Evolutionary conservation across 2,888 invertebrate species (phyloP).

Genomic region (Orthosia cruda): DNA sequence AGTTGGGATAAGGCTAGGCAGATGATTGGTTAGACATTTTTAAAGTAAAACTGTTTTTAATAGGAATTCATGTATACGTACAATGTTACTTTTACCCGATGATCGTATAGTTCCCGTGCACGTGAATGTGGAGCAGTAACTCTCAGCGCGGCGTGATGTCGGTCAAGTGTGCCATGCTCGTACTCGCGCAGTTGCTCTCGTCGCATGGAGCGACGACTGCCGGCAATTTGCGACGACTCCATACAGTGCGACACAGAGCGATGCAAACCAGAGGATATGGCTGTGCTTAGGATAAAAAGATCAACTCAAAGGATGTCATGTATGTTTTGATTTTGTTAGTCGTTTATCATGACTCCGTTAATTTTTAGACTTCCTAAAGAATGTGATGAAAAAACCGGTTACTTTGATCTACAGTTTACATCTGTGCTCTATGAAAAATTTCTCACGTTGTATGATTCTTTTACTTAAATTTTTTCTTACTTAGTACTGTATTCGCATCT

Average conservation of each 20-base stretch:
- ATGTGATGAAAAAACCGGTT: neutral
- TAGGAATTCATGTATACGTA: too few relatives aligned
- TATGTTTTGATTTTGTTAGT: neutral
- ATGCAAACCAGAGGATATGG: slow-evolving; percentile 16
- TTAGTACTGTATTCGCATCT: too few relatives aligned
- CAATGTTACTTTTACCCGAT: neutral
- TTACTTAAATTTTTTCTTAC: too few relatives aligned
- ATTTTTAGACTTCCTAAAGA: too few relatives aligned
- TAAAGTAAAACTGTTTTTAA: neutral
- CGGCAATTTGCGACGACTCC: slow-evolving; percentile 43
- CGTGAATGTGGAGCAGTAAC: slow-evolving; percentile 14
- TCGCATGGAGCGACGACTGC: slow-evolving; percentile 19
- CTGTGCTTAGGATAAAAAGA: neutral
- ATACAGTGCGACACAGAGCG: neutral
- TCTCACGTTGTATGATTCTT: too few relatives aligned
- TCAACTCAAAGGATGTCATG: neutral
- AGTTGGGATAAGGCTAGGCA: too few relatives aligned
- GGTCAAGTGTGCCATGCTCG: slow-evolving; percentile 41
- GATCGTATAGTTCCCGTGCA: neutral
- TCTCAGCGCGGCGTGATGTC: slow-evolving; percentile 12
- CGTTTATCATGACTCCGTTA: neutral
- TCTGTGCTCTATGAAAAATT: too few relatives aligned
- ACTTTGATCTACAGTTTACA: too few relatives aligned
- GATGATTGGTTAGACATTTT: too few relatives aligned
- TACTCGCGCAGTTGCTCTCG: slow-evolving; percentile 11